phyloP scores from a whole-genome alignment of 2,888 invertebrate genomes.

The Opisthograptis luteolata region DNA sequence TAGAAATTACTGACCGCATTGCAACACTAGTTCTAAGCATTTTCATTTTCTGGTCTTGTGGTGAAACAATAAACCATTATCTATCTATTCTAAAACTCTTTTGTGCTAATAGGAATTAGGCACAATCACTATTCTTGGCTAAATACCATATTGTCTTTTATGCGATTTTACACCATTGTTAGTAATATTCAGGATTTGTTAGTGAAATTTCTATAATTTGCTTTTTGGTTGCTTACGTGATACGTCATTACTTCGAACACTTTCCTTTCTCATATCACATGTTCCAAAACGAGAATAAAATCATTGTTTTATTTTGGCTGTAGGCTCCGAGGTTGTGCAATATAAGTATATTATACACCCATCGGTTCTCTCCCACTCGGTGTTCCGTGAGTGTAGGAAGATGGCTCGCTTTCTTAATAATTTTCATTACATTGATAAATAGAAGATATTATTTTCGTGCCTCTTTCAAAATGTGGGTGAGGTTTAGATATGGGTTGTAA shows the following conservation, averaged over 20 bases:
- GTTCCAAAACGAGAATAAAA: conserved; percentile 22
- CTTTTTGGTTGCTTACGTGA: neutral
- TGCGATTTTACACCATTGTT: too few relatives aligned
- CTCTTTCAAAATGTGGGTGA: too few relatives aligned
- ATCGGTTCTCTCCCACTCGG: conserved; percentile 22
- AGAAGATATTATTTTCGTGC: conserved; percentile 1
- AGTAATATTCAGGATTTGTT: neutral
- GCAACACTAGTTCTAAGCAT: too few relatives aligned
- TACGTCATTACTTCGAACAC: neutral
- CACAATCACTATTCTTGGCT: too few relatives aligned
- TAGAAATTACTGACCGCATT: too few relatives aligned
- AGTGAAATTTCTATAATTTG: neutral
- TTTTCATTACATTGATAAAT: conserved; percentile 22
- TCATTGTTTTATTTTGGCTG: conserved; percentile 21
- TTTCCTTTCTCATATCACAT: conserved; percentile 22
- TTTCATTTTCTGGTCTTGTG: too few relatives aligned
- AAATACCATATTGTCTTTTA: too few relatives aligned
- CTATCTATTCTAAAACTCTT: too few relatives aligned
- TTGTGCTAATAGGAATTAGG: too few relatives aligned
- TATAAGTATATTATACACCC: too few relatives aligned
- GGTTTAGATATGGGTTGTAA: too few relatives aligned
- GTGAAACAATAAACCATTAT: too few relatives aligned
- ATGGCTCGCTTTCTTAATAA: conserved; percentile 32
- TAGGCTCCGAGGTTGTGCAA: conserved; percentile 30
- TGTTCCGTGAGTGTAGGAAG: conserved; percentile 27